Evolutionary conservation across 2,888 invertebrate species (phyloP).

Genomic region (Charanyca ferruginea): DNA sequence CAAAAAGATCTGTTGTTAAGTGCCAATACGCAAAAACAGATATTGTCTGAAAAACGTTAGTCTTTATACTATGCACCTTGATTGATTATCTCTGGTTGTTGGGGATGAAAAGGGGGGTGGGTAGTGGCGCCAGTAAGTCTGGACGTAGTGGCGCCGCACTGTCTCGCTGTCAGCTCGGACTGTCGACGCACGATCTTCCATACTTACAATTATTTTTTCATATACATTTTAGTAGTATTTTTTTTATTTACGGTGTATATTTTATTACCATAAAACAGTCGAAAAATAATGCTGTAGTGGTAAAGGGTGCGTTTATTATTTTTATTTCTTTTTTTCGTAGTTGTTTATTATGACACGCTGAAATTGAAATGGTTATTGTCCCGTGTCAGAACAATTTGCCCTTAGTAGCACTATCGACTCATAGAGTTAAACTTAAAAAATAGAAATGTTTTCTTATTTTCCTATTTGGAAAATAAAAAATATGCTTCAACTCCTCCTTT

Average conservation of each 20-base stretch:
- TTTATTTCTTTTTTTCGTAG: too few relatives aligned
- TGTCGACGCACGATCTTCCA: slow-evolving; percentile 20
- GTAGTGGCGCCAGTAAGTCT: slow-evolving; percentile 55
- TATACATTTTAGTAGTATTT: neutral
- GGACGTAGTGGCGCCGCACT: slow-evolving; percentile 49
- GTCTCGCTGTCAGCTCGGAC: slow-evolving; percentile 35
- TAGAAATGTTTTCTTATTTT: too few relatives aligned
- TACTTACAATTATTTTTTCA: neutral
- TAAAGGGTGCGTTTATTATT: neutral
- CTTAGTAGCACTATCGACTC: too few relatives aligned
- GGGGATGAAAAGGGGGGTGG: slow-evolving; percentile 3
- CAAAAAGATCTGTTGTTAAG: neutral
- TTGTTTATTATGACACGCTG: too few relatives aligned
- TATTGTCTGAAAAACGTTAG: slow-evolving; percentile 14
- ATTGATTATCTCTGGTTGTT: slow-evolving; percentile 44
- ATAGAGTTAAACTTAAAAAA: too few relatives aligned
- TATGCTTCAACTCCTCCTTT: too few relatives aligned
- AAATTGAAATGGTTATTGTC: too few relatives aligned
- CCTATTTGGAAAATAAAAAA: too few relatives aligned
- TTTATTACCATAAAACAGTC: too few relatives aligned
- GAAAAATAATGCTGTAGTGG: neutral
- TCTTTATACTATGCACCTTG: slow-evolving; percentile 32
- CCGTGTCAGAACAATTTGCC: too few relatives aligned
- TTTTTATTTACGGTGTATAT: too few relatives aligned
- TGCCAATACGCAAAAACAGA: slow-evolving; percentile 9